Evolutionary conservation across 2,888 invertebrate species (phyloP).

Genomic region (Pristionchus japonicus): DNA sequence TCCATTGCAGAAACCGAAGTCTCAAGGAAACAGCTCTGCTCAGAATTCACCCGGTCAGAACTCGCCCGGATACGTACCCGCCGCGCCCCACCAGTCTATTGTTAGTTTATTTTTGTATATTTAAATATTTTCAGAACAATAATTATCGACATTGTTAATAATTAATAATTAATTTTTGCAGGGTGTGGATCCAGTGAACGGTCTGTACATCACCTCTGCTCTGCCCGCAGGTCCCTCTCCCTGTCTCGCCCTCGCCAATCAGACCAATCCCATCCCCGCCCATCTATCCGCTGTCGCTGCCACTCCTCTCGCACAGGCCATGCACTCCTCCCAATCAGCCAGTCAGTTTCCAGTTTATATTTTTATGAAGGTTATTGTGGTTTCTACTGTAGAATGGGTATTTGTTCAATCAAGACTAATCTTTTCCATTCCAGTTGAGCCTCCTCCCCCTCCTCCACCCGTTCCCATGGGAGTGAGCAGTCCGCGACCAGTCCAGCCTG

Average conservation of each 20-base stretch:
- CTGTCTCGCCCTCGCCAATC: constrained; percentile 17
- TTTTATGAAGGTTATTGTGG: too few species aligned
- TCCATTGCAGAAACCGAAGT: constrained; percentile 27
- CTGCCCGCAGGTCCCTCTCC: constrained; percentile 21
- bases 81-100: constrained; percentile 43
- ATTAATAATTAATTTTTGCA: neutral
- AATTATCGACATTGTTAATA: too few species aligned
- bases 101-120: constrained; percentile 12
- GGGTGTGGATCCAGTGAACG: constrained; percentile 45
- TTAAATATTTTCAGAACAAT: too few species aligned
- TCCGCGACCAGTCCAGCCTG: neutral
- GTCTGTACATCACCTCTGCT: constrained; percentile 41
- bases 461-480: neutral
- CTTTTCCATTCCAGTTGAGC: neutral
- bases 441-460: constrained; percentile 9
- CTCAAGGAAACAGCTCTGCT: neutral
- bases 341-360: neutral
- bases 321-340: neutral
- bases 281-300: constrained; percentile 31
- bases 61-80: constrained; percentile 18
- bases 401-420: neutral
- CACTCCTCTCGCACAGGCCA: neutral
- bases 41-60: constrained; percentile 14
- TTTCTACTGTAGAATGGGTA: too few species aligned
- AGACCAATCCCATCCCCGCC: constrained; percentile 11